Evolutionary conservation across 2,797 vertebrate species (phyloP).

Genomic region (Tympanoctomys barrerae): DNA sequence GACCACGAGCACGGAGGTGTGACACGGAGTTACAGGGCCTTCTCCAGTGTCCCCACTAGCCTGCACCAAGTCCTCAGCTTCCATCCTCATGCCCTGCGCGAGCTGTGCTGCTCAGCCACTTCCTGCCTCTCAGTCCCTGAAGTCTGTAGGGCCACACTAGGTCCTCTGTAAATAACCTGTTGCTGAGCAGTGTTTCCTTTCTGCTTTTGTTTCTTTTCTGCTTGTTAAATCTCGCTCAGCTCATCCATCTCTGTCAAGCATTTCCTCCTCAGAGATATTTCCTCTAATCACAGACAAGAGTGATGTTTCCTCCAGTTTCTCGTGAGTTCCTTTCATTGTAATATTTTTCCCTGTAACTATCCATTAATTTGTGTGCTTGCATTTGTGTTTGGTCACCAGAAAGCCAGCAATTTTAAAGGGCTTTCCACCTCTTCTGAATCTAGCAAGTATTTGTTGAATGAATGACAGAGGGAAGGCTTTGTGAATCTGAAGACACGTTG

Average conservation of each 20-base stretch:
- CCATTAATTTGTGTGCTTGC: conserved; percentile 33
- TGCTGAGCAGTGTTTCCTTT: not conserved
- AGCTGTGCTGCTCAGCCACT: not conserved
- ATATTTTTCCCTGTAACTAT: not conserved
- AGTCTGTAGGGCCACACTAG: no score
- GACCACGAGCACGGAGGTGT: not conserved
- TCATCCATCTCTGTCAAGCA: not conserved
- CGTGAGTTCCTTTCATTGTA: not conserved
- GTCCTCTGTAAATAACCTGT: not conserved
- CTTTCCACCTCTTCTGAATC: not conserved
- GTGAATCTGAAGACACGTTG: not conserved
- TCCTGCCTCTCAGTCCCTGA: not conserved
- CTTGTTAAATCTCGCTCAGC: not conserved
- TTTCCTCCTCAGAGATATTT: conserved; percentile 3
- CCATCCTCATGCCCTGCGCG: fast-evolving
- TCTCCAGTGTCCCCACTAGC: no score
- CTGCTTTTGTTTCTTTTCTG: not conserved
- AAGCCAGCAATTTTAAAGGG: not conserved
- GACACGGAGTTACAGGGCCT: not conserved
- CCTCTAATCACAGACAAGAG: not conserved
- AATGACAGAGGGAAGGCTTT: not conserved
- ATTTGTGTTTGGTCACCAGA: not conserved
- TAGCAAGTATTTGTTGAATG: not conserved
- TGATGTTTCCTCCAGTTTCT: not conserved
- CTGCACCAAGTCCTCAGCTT: not conserved